Evolutionary conservation across 2,113 vertebrate species (phyloP).

Genomic region (Ictidomys tridecemlineatus): DNA sequence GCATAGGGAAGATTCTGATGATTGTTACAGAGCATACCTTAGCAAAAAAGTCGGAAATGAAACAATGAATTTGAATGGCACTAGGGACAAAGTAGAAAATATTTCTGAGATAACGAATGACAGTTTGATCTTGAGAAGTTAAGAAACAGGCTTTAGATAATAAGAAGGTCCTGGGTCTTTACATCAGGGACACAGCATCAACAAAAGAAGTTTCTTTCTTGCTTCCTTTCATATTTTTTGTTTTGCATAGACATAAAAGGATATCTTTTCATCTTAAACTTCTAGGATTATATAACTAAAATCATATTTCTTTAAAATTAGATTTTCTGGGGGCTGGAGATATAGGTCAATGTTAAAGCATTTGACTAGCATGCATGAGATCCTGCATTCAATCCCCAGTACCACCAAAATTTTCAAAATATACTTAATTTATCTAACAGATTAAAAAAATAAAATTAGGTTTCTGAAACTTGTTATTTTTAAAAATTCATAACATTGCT

Average conservation of each 20-base stretch:
- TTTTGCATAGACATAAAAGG: background rate
- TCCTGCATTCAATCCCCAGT: background rate
- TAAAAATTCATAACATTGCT: background rate
- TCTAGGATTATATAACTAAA: background rate
- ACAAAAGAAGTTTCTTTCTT: background rate
- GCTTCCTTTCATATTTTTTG: background rate
- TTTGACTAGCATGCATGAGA: too few relatives aligned
- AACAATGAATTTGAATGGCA: background rate
- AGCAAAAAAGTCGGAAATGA: slow-evolving; percentile 23
- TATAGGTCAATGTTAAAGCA: too few relatives aligned
- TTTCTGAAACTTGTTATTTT: slow-evolving; percentile 8
- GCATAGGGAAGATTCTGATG: slow-evolving; percentile 25
- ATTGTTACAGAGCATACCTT: background rate
- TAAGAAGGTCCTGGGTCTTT: background rate
- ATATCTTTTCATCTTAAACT: slow-evolving; percentile 6
- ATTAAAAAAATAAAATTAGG: background rate
- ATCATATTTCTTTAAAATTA: background rate
- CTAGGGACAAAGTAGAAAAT: background rate
- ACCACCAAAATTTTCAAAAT: background rate
- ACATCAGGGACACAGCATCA: background rate
- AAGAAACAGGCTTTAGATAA: slow-evolving; percentile 23
- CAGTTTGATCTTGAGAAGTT: background rate
- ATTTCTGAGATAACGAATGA: slow-evolving; percentile 32
- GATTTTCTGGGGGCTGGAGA: background rate
- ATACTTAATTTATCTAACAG: background rate